Conservation (phyloP, 2,888 invertebrate species). For the Cenopis cana region DNA sequence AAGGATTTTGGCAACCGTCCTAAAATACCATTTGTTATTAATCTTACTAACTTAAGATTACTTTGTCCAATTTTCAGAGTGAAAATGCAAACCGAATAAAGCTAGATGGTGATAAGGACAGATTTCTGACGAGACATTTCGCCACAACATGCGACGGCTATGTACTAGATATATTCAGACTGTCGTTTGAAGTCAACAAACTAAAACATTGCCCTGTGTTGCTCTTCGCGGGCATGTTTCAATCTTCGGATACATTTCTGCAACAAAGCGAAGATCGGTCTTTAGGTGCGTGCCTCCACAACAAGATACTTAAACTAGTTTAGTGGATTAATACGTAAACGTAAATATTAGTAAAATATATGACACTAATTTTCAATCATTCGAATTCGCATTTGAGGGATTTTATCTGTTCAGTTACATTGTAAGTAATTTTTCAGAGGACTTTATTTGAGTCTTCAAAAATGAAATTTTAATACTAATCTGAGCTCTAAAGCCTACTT, state of each 20-base stretch:
- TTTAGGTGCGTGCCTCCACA: conserved; percentile 19
- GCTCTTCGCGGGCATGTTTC: conserved; percentile 25
- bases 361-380: no score
- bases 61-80: background rate
- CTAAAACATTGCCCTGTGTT: conserved; percentile 15
- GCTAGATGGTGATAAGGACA: background rate
- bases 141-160: conserved; percentile 23
- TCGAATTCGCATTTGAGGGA: no score
- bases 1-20: no score
- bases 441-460: no score
- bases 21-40: no score
- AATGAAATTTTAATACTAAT: no score
- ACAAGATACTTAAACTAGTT: no score
- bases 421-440: no score
- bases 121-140: background rate
- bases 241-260: conserved; percentile 35
- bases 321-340: background rate
- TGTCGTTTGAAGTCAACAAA: background rate
- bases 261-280: background rate
- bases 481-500: no score
- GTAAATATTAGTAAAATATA: no score
- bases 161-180: conserved; percentile 21
- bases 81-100: background rate
- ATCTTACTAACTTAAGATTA: background rate
- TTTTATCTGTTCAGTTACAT: no score